Evolutionary conservation across 2,888 invertebrate species (phyloP).

Genomic region (Ophioninae sp.): DNA sequence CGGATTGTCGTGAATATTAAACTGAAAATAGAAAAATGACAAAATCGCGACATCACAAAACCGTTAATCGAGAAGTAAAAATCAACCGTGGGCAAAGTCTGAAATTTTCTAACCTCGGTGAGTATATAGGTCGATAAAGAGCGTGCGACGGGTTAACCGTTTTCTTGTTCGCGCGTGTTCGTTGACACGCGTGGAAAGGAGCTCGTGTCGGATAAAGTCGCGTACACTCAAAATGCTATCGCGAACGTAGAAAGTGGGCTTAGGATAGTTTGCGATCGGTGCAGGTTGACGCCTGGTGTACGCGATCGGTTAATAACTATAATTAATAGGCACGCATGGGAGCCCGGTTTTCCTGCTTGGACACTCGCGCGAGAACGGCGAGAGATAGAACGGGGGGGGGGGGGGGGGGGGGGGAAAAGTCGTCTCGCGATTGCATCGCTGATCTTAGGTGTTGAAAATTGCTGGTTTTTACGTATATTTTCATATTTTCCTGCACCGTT

Average conservation of each 20-base stretch:
- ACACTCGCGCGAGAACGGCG: background rate
- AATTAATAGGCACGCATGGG: constrained; percentile 49
- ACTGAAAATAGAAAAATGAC: too few relatives aligned
- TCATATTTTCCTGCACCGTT: background rate
- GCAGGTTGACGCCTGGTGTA: constrained; percentile 41
- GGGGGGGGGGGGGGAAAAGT: constrained; percentile 3
- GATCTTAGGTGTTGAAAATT: constrained; percentile 48
- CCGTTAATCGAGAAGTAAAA: background rate
- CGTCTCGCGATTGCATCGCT: constrained; percentile 33
- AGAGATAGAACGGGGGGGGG: background rate
- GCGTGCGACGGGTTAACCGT: background rate
- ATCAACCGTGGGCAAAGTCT: background rate
- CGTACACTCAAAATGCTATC: constrained; percentile 8
- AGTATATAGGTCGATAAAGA: constrained; percentile 21
- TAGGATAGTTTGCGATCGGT: constrained; percentile 35
- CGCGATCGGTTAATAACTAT: constrained; percentile 60
- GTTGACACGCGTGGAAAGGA: constrained; percentile 1
- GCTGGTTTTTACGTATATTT: constrained; percentile 40
- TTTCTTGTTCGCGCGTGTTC: background rate
- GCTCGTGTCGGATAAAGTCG: constrained; percentile 16
- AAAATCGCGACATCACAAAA: background rate
- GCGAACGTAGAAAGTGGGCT: constrained; percentile 55
- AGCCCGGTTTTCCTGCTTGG: constrained; percentile 50
- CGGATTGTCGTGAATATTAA: too few relatives aligned
- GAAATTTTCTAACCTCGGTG: background rate